Evolutionary conservation across 2,888 invertebrate genomes (phyloP), one percentile per base, ranked within the genome.

Genomic region (Leptinotarsa juncta): DNA sequence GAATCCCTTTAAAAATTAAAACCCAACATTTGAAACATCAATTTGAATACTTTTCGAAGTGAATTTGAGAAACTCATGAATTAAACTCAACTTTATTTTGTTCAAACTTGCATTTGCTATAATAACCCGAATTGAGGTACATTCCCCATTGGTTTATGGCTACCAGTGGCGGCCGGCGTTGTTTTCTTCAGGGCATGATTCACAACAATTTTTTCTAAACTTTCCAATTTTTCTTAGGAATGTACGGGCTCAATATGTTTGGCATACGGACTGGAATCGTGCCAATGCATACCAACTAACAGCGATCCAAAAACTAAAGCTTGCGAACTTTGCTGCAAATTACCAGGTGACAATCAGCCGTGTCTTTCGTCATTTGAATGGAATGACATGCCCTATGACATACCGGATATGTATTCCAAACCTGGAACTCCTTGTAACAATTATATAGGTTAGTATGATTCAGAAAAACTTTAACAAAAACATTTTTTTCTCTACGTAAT

Each of bases 181-280:
- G 7, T 32, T 32, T 32, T 32, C 7, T 32, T 32, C 7, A 32
- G 32, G 32, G 2, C 7, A 32, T 32, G 32, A 32, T 32, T 32
- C 7, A 32, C 7, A 32, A 32, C 7, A 32, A 2, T 32, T 1
- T 32, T 32, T 32, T 42, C 42, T 42, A 42, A 42, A 42, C 12
- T 42, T 12, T 10, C 42, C 10, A 42, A 32, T n/a, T 75, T 80
- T 80, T 85, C 84, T 42, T 85, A 95, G 95, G 96, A 97, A 88
- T 99, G 99, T 86, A 97, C 97, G 0, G 98, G 97, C 1, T 98
- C 98, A n/a, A 97, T 99, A 85, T 99, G 99, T 89, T 91, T 97
- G 82, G 96, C 96, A 4, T 98, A 98, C 86, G 97, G 97, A 15
- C 91, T 99, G 88, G 96, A 97, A 89, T 98, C 98, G 53, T 99